phyloP scores from a whole-genome alignment of 2,888 invertebrate species.

The Epistrophe grossulariae region DNA sequence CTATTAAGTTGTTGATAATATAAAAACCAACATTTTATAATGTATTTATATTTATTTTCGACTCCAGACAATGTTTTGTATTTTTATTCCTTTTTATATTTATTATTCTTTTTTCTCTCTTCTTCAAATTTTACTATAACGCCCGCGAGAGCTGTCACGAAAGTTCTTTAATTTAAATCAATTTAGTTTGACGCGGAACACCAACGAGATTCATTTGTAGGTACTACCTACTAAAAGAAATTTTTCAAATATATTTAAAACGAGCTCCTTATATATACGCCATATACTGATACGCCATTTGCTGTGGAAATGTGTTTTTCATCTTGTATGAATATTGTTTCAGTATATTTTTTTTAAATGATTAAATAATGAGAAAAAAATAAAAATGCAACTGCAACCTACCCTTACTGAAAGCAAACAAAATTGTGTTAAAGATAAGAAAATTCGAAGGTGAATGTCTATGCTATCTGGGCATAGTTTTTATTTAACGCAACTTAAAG shows the following conservation, averaged over 20 bases:
- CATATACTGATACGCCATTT: constrained; percentile 37
- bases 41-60: constrained; percentile 40
- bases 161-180: constrained; percentile 58
- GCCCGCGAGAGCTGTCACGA: constrained; percentile 47
- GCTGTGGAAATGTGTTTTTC: constrained; percentile 8
- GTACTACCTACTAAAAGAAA: neutral
- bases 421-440: neutral
- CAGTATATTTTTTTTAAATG: neutral
- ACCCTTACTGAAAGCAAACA: neutral
- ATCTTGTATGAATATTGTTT: neutral
- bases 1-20: constrained; percentile 18
- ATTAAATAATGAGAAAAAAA: neutral
- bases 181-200: constrained; percentile 73
- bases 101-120: constrained; percentile 29
- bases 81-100: constrained; percentile 49
- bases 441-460: neutral
- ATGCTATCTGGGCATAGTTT: neutral
- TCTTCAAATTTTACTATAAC: constrained; percentile 25
- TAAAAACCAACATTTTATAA: constrained; percentile 7
- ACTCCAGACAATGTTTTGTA: constrained; percentile 60
- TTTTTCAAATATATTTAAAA: neutral
- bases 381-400: neutral
- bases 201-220: constrained; percentile 57
- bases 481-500: neutral
- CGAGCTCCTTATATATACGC: neutral